A percentile compares a stretch with the other conserved stretches of the same genome.
Evolutionary conservation across 2,888 invertebrate genomes (phyloP).

Genomic region (Melanchra persicariae): DNA sequence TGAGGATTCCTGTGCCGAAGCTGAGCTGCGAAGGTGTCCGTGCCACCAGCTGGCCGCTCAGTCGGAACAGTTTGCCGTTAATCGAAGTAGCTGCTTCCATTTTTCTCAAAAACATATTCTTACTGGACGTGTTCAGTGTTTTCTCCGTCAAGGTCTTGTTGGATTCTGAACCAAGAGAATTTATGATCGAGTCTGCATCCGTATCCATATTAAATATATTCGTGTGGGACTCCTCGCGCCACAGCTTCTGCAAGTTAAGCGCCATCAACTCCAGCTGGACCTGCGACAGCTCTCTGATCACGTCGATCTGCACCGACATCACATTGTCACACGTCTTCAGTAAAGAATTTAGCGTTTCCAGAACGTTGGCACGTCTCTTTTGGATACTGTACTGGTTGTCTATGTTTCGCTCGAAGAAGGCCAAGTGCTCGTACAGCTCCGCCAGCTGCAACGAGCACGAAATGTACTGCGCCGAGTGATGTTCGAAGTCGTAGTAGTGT

Average conservation of each 20-base stretch:
- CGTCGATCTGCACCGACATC: slow-evolving; percentile 90
- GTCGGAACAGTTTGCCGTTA: slow-evolving; percentile 82
- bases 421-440: slow-evolving; percentile 92
- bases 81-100: slow-evolving; percentile 87
- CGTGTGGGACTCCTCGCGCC: slow-evolving; percentile 87
- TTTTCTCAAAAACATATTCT: slow-evolving; percentile 84
- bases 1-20: slow-evolving; percentile 70
- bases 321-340: slow-evolving; percentile 87
- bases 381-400: slow-evolving; percentile 91
- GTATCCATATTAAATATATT: slow-evolving; percentile 81
- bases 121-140: slow-evolving; percentile 80
- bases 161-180: slow-evolving; percentile 83
- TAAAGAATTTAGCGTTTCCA: slow-evolving; percentile 90
- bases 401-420: slow-evolving; percentile 93
- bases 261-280: slow-evolving; percentile 92
- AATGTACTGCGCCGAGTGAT: slow-evolving; percentile 91
- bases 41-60: slow-evolving; percentile 81
- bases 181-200: slow-evolving; percentile 85
- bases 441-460: slow-evolving; percentile 91
- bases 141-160: slow-evolving; percentile 85
- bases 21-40: slow-evolving; percentile 81
- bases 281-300: slow-evolving; percentile 91
- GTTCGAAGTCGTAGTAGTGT: slow-evolving; percentile 90
- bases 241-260: slow-evolving; percentile 91
- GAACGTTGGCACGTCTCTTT: slow-evolving; percentile 90